Evolutionary conservation across 1,140 invertebrate genomes (phyloP).

Genomic region (Ceratoteleas bidentatus): DNA sequence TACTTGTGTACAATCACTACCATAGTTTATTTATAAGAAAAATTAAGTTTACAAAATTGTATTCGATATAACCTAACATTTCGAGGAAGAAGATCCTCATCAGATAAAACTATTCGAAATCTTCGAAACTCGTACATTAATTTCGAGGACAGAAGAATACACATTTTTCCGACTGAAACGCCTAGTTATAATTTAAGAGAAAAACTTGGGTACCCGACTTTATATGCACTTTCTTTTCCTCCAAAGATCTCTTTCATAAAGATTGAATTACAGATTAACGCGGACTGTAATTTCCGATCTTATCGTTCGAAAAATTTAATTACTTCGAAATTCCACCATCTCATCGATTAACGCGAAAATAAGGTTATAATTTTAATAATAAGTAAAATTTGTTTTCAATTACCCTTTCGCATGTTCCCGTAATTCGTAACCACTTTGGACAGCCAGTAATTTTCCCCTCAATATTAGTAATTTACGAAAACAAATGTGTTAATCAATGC

Average conservation of each 20-base stretch:
- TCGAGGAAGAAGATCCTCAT: constrained; percentile 7
- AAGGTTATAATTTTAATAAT: constrained; percentile 6
- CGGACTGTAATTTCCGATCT: constrained; percentile 32
- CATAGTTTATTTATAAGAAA: too few species aligned
- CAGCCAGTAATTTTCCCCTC: too few species aligned
- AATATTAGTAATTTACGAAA: too few species aligned
- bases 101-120: too few species aligned
- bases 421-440: too few species aligned
- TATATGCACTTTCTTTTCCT: constrained; percentile 57
- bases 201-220: constrained; percentile 30
- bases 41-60: too few species aligned
- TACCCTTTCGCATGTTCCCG: not conserved
- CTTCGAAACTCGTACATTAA: constrained; percentile 14
- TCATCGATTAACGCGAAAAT: constrained; percentile 12
- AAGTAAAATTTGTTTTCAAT: not conserved
- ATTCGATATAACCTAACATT: too few species aligned
- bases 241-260: constrained; percentile 31
- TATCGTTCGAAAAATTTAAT: constrained; percentile 43
- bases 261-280: constrained; percentile 47
- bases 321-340: constrained; percentile 30
- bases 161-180: constrained; percentile 22
- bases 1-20: too few species aligned
- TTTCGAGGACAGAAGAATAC: constrained; percentile 23
- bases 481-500: too few species aligned
- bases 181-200: constrained; percentile 26